A percentile compares a stretch with the other conserved stretches of the same genome.
phyloP scores from a whole-genome alignment of 1,140 invertebrate genomes.

The Camponotus floridanus region DNA sequence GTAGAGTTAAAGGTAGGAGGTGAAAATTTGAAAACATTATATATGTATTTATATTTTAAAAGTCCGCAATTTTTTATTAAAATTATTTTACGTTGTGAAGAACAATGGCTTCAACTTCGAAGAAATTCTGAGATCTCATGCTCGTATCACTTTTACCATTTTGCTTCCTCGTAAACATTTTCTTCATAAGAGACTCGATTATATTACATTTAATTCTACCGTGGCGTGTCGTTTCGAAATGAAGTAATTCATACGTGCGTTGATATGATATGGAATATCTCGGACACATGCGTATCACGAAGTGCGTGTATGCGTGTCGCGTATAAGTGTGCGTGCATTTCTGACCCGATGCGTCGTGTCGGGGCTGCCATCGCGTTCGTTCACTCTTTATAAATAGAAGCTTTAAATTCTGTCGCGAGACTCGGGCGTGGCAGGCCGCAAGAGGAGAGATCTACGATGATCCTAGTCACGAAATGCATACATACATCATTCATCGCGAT shows the following conservation, averaged over 20 bases:
- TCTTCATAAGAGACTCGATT: neutral
- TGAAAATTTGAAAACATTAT: neutral
- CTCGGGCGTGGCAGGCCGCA: conserved; percentile 73
- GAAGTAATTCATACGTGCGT: neutral
- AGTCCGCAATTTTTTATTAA: neutral
- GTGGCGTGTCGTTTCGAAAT: conserved; percentile 13
- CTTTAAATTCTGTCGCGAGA: conserved; percentile 72
- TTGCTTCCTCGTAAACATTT: too few species aligned
- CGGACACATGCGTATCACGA: conserved; percentile 5
- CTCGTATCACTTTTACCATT: neutral
- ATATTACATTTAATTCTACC: conserved; percentile 6
- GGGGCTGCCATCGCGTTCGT: conserved; percentile 74
- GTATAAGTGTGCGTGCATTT: neutral
- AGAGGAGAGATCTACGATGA: conserved; percentile 63
- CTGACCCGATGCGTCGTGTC: conserved; percentile 66
- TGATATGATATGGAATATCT: conserved; percentile 21
- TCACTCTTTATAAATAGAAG: conserved; percentile 83
- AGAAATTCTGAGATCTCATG: neutral
- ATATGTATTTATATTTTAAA: conserved; percentile 8
- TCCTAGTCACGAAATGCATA: conserved; percentile 67
- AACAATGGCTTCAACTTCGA: neutral
- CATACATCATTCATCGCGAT: conserved; percentile 67
- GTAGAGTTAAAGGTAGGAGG: neutral
- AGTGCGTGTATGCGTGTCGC: neutral
- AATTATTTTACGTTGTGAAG: neutral